These are phyloP conservation scores for Zhuqinia jingwanae DNA, from an alignment of 2,888 invertebrate genomes.

Conservation along the genomic window DNA sequence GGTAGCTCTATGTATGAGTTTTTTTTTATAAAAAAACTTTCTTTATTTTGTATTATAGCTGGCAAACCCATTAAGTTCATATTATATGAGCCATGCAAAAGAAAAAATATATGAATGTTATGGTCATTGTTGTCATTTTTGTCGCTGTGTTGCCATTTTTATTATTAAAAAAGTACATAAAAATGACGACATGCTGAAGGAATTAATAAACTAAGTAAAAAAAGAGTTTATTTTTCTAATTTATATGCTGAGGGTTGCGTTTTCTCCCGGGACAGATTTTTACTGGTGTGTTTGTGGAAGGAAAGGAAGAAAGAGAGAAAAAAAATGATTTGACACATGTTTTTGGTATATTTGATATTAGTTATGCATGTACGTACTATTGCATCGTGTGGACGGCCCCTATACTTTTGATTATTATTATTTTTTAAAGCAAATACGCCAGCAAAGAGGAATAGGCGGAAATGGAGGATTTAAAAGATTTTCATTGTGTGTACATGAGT, in stretches of 20 bases:
- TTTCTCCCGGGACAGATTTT: not conserved
- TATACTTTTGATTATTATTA: too few relatives aligned
- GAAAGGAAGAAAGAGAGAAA: not conserved
- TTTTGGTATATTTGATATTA: not conserved
- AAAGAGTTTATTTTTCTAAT: not conserved
- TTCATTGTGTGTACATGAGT: not conserved
- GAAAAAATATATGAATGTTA: not conserved
- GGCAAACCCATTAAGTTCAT: too few relatives aligned
- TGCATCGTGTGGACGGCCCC: too few relatives aligned
- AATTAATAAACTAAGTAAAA: too few relatives aligned
- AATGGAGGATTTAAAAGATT: slow-evolving; percentile 19
- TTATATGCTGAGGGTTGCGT: not conserved
- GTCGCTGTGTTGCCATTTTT: not conserved
- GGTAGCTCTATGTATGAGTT: too few relatives aligned
- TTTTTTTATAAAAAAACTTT: too few relatives aligned
- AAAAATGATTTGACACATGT: slow-evolving; percentile 11
- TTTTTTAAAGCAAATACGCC: too few relatives aligned
- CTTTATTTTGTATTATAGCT: too few relatives aligned
- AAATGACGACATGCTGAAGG: not conserved
- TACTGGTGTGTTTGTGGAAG: not conserved
- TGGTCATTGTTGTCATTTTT: slow-evolving; percentile 18
- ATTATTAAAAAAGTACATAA: not conserved
- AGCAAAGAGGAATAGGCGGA: not conserved
- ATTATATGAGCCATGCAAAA: too few relatives aligned
- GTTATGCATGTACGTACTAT: too few relatives aligned